phyloP scores from a whole-genome alignment of 2,888 invertebrate genomes.

The Lepidocyrtoides sp. region DNA sequence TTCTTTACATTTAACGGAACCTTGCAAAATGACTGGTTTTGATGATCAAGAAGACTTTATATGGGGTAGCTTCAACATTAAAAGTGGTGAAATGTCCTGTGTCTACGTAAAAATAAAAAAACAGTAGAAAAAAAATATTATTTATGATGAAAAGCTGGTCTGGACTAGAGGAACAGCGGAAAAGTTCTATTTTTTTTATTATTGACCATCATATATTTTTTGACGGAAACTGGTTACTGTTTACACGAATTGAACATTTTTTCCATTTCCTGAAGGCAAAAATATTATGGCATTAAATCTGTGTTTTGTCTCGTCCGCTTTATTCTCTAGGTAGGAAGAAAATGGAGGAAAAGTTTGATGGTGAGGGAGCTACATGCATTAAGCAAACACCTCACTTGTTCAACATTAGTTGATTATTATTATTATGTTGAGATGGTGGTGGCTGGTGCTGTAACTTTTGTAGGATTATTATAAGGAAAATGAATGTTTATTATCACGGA shows the following conservation, averaged over 20 bases:
- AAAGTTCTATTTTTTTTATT: not conserved
- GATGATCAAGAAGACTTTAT: too few relatives aligned
- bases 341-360: constrained; percentile 1
- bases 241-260: constrained; percentile 59
- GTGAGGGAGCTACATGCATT: not conserved
- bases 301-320: not conserved
- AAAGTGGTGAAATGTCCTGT: too few relatives aligned
- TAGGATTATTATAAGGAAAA: not conserved
- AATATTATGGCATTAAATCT: constrained; percentile 47
- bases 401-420: not conserved
- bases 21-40: too few relatives aligned
- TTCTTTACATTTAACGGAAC: not conserved
- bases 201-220: not conserved
- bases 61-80: too few relatives aligned
- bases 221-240: not conserved
- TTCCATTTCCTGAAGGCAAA: constrained; percentile 51
- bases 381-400: not conserved
- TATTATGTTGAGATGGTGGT: not conserved
- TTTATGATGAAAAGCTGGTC: too few relatives aligned
- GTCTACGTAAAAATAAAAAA: too few relatives aligned
- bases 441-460: not conserved
- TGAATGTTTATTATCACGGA: not conserved
- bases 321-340: not conserved
- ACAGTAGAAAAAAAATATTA: too few relatives aligned
- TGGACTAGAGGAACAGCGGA: too few relatives aligned